phyloP scores from a whole-genome alignment of 2,888 invertebrate species.

The Tiliacea aurago region DNA sequence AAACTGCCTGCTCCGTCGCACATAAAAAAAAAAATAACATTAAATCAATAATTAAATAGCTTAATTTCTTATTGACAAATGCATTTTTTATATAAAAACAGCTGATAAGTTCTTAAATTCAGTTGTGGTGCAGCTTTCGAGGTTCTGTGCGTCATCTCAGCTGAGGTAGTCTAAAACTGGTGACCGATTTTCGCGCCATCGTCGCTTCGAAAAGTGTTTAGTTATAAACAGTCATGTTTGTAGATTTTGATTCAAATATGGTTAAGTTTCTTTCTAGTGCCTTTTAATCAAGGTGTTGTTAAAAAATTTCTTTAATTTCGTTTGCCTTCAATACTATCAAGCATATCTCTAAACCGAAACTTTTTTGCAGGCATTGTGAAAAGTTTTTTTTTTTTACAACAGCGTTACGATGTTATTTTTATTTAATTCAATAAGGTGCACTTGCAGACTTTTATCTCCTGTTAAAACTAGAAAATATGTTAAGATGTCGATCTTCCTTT shows the following conservation, averaged over 20 bases:
- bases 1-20: neutral
- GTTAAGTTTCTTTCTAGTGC: conserved; percentile 1
- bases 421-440: neutral
- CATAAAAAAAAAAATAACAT: no score
- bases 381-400: neutral
- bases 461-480: neutral
- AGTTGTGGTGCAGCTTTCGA: conserved; percentile 20
- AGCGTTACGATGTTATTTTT: neutral
- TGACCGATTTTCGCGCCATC: conserved; percentile 24
- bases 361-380: neutral
- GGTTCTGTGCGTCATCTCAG: conserved; percentile 26
- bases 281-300: conserved; percentile 16
- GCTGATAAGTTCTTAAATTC: neutral
- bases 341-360: neutral
- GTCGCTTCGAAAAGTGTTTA: conserved; percentile 22
- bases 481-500: neutral
- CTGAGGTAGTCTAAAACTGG: conserved; percentile 12
- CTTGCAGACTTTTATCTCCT: neutral
- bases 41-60: no score
- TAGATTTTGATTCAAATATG: neutral
- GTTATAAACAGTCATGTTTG: conserved; percentile 40
- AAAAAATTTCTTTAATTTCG: neutral
- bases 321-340: no score
- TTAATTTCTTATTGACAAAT: no score
- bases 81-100: neutral